A percentile compares a stretch with the other conserved stretches of the same genome.
phyloP scores from a whole-genome alignment of 2,888 invertebrate genomes.

The Machimus rusticus region DNA sequence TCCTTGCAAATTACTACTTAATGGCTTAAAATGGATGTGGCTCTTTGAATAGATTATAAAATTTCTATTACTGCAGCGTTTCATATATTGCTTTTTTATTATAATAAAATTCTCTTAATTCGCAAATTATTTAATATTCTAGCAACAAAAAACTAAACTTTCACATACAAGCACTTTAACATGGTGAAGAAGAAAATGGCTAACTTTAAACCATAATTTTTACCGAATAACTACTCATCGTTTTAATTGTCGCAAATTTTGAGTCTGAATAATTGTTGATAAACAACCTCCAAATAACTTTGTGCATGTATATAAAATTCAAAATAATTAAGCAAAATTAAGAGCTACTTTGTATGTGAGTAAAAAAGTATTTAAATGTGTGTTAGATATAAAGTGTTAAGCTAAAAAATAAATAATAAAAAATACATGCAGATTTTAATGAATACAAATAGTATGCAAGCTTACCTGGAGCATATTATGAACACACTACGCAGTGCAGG shows the following conservation, averaged over 20 bases:
- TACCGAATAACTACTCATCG: not conserved
- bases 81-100: not conserved
- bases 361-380: not conserved
- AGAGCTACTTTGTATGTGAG: not conserved
- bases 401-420: not conserved
- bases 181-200: not conserved
- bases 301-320: not conserved
- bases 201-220: not conserved
- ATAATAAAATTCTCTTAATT: no score
- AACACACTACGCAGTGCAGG: constrained; percentile 19
- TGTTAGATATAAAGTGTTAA: not conserved
- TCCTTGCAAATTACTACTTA: no score
- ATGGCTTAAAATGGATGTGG: no score
- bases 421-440: not conserved
- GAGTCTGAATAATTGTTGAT: not conserved
- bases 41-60: no score
- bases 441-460: constrained; percentile 42
- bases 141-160: not conserved
- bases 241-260: not conserved
- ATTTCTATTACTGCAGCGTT: not conserved
- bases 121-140: not conserved
- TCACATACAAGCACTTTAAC: not conserved
- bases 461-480: constrained; percentile 42
- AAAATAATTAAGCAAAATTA: not conserved
- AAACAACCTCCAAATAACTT: not conserved